Percentiles rank a stretch among this genome's conserved stretches.
Evolutionary conservation across 2,113 vertebrate species (phyloP).

Genomic region (Corythornis cristatus): DNA sequence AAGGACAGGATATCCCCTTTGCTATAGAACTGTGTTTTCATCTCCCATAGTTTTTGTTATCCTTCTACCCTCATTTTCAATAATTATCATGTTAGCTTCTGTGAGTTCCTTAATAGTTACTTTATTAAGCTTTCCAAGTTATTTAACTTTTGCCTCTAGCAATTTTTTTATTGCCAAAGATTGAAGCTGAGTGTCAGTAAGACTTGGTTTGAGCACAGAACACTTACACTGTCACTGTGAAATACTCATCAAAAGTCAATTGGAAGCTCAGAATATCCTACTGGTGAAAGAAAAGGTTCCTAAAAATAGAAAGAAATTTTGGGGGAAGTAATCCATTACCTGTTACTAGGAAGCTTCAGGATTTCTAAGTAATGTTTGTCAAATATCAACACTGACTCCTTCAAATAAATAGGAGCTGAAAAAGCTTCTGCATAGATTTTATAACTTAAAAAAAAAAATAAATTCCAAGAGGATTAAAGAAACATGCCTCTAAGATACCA

Average conservation of each 20-base stretch:
- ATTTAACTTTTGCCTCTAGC: slow-evolving; percentile 55
- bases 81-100: slow-evolving; percentile 40
- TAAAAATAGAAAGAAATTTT: slow-evolving; percentile 11
- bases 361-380: neutral
- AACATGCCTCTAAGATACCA: neutral
- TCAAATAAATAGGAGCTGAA: neutral
- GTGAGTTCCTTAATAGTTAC: slow-evolving; percentile 25
- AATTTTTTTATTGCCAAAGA: slow-evolving; percentile 58
- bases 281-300: neutral
- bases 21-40: slow-evolving; percentile 17
- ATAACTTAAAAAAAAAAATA: neutral
- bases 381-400: neutral
- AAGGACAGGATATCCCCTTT: slow-evolving; percentile 6
- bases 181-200: slow-evolving; percentile 23
- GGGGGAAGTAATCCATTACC: neutral
- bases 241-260: slow-evolving; percentile 30
- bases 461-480: neutral
- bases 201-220: slow-evolving; percentile 20
- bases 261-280: neutral
- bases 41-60: neutral
- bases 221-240: slow-evolving; percentile 52
- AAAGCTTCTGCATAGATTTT: neutral
- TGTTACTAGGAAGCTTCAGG: neutral
- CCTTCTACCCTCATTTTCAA: slow-evolving; percentile 9
- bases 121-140: slow-evolving; percentile 54